Evolutionary conservation across 2,797 vertebrate genomes (phyloP).

Genomic region (Phaenicophaeus curvirostris): DNA sequence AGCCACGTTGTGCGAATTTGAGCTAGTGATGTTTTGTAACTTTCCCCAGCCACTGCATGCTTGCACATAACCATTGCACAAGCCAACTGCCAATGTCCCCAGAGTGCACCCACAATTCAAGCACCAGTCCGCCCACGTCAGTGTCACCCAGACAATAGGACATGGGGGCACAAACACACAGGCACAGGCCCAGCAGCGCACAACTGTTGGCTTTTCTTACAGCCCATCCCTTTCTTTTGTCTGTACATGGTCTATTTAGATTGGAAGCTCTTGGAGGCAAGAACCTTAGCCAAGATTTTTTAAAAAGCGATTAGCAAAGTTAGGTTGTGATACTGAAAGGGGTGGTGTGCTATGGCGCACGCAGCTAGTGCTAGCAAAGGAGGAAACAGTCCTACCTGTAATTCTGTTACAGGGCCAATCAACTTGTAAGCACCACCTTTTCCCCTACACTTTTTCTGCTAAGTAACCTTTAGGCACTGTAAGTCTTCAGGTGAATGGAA

Average conservation of each 20-base stretch:
- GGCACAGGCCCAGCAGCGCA: neutral
- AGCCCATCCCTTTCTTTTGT: conserved; percentile 23
- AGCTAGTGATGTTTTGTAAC: neutral
- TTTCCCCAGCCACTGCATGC: neutral
- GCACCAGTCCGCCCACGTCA: neutral
- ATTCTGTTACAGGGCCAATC: neutral
- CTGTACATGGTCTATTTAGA: neutral
- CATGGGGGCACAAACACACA: neutral
- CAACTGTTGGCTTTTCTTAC: neutral
- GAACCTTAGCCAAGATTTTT: neutral
- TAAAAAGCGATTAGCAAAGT: neutral
- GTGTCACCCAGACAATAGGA: neutral
- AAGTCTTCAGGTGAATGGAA: neutral
- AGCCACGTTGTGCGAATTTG: neutral
- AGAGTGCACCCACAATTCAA: neutral
- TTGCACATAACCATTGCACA: neutral
- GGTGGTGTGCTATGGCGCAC: neutral
- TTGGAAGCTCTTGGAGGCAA: neutral
- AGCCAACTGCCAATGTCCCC: neutral
- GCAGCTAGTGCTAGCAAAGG: neutral
- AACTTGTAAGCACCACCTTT: neutral
- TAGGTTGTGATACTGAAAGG: neutral
- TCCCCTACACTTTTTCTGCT: neutral
- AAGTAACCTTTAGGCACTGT: neutral
- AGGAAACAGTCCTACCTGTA: neutral